Percentiles rank a stretch among this genome's conserved stretches.
Evolutionary conservation across 2,888 invertebrate genomes (phyloP).

Genomic region (Drosophila birchii): DNA sequence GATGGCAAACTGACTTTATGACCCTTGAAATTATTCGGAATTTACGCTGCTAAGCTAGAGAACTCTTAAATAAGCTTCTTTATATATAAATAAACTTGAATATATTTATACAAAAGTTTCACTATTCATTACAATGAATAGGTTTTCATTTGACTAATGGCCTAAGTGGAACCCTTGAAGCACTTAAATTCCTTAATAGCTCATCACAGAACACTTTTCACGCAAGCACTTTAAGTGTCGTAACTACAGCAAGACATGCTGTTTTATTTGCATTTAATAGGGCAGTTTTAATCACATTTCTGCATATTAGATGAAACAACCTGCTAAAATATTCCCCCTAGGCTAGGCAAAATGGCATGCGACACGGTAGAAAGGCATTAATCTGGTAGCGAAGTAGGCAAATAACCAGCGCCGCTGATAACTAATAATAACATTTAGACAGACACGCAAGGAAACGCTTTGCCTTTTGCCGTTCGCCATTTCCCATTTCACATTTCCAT

Average conservation of each 20-base stretch:
- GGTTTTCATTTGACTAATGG: slow-evolving; percentile 7
- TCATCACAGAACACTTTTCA: slow-evolving; percentile 4
- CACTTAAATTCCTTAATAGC: slow-evolving; percentile 10
- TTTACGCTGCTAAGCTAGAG: not conserved
- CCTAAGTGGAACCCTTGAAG: slow-evolving; percentile 1
- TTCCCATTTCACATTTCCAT: slow-evolving; percentile 23
- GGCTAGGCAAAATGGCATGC: slow-evolving; percentile 55
- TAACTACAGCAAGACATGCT: slow-evolving; percentile 1
- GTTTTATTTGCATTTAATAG: slow-evolving; percentile 47
- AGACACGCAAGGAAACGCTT: slow-evolving; percentile 71
- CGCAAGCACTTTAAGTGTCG: slow-evolving; percentile 5
- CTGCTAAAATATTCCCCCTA: slow-evolving; percentile 65
- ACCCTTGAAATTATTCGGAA: not conserved
- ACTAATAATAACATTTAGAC: slow-evolving; percentile 73
- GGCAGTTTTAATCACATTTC: slow-evolving; percentile 58
- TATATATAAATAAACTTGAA: not conserved
- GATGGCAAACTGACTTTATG: slow-evolving; percentile 17
- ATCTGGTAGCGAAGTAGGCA: slow-evolving; percentile 51
- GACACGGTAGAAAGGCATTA: slow-evolving; percentile 67
- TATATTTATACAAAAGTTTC: not conserved
- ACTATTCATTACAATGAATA: not conserved
- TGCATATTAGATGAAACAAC: slow-evolving; percentile 29
- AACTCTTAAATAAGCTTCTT: not conserved
- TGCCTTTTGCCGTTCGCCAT: slow-evolving; percentile 58
- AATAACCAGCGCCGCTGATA: slow-evolving; percentile 61